Base-by-base conservation (phyloP, 2,113 vertebrate genomes). In the Speoplatyrhinus poulsoni region DNA sequence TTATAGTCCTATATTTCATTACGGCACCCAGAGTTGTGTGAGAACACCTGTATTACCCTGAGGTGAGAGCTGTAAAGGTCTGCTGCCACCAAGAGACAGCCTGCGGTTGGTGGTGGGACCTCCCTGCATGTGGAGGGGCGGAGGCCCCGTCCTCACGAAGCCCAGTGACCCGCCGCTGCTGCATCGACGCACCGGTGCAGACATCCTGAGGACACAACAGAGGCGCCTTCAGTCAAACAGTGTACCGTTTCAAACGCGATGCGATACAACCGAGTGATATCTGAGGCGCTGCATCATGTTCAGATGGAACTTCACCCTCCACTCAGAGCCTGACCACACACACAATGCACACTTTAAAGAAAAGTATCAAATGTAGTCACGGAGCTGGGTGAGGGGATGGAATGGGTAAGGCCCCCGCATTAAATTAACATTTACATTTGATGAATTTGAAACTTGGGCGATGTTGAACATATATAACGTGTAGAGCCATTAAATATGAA, bases 41-140 rank as follows among this genome's bases (percentile, higher is more conserved):
- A 19, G 17, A 12, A 26, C 54, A 26, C 49, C 4, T 57, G 49
- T 64, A 17, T n/a, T 88, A 98, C 97, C 96, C 93, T 96, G 97
- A 0, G 95, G 96, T n/a, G 94, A 94, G 3, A 93, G 93, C 19
- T 92, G 95, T 32, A 94, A 94, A 0, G 95, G 93, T 86, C 95
- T 95, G 68, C 91, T 90, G 5, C 96, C 96, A 0, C 96, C 96
- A 61, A 94, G 85, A 8, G 96, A 97, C 16, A 94, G 85, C 67
- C 95, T 95, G 73, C 94, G 93, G 56, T 88, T 76, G 46, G 88
- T 70, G 65, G 94, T 64, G 26, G 87, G 9, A 0, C 84, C 61
- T 62, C 89, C 92, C 6, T 90, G 93, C 61, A 94, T 93, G 26
- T 91, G 92, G 0, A 95, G 95, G 32, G 95, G 94, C 0, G 95